Evolutionary conservation across 2,113 vertebrate species (phyloP), one percentile per base, ranked within the genome.

Genomic region (Alligator sinensis): DNA sequence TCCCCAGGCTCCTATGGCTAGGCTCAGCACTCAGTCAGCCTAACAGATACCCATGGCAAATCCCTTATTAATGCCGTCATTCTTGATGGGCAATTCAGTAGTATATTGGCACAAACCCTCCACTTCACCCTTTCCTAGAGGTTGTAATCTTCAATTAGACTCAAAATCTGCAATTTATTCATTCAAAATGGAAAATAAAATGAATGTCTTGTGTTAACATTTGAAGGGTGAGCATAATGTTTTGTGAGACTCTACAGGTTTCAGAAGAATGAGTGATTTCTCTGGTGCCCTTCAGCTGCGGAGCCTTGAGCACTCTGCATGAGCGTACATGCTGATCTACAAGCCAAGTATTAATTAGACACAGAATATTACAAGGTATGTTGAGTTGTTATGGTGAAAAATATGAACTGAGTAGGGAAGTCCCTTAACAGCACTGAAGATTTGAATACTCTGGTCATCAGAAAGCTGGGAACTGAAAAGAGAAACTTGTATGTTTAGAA

Each of bases 271-370:
- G 27, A 6, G 16, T 9, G 2, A 4, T 77, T 87, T 47, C 6
- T 57, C 0, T 2, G 64, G 13, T 47, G 11, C 34, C 75, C 28
- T 66, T 61, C 30, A 10, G 47, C 34, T 34, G 34, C 34, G 34
- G 34, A 34, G 34, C 47, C 1, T 1, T 11, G 21, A 12, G 76
- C 3, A 0, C n/a, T 60, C 74, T 0, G 1, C 85, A 81, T 10
- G 62, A 77, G 28, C 4, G n/a, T 64, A 79, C 72, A 54, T 77
- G 3, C 27, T 28, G 27, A 28, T 2, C 28, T 77, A 11, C 81
- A 68, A 75, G 30, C 76, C 17, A 59, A 63, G 61, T 7, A 10
- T 2, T 30, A 0, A 7, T 10, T 0, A 66, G 70, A 60, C 28
- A 70, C 30, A 27, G 84, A 28, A 21, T 57, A 54, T 77, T 87